These are phyloP conservation scores for Volucella zonaria DNA, from an alignment of 2,888 invertebrate species.

Conservation along the genomic window DNA sequence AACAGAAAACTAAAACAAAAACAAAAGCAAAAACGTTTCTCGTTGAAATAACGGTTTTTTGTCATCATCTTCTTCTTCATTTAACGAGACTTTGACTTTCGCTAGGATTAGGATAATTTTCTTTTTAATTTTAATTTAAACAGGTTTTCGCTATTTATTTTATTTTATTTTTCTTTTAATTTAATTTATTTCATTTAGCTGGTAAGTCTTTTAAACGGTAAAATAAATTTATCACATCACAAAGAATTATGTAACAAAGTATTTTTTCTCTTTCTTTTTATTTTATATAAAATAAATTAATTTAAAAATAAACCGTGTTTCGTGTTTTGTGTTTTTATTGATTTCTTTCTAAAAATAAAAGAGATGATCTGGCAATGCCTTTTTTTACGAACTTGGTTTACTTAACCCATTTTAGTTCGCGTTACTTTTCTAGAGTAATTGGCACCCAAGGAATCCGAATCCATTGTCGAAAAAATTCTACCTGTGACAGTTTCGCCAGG, in stretches of 20 bases:
- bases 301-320: background rate
- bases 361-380: too few species aligned
- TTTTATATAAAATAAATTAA: conserved; percentile 45
- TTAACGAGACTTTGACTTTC: conserved; percentile 44
- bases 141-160: conserved; percentile 28
- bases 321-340: background rate
- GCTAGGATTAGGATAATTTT: conserved; percentile 28
- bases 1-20: too few species aligned
- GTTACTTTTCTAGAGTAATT: too few species aligned
- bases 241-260: conserved; percentile 62
- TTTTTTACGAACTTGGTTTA: too few species aligned
- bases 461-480: too few species aligned
- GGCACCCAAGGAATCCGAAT: too few species aligned
- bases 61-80: conserved; percentile 21
- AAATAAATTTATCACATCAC: conserved; percentile 35
- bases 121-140: conserved; percentile 15
- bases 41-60: conserved; percentile 40
- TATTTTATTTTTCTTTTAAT: conserved; percentile 31
- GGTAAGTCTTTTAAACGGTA: conserved; percentile 33
- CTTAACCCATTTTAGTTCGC: too few species aligned
- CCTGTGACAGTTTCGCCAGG: too few species aligned
- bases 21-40: conserved; percentile 14
- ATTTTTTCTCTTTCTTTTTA: conserved; percentile 44
- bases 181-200: conserved; percentile 60
- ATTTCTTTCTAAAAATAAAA: too few species aligned